Evolutionary conservation across 1,140 invertebrate species (phyloP).

Genomic region (Gyrodactylus bullatarudis): DNA sequence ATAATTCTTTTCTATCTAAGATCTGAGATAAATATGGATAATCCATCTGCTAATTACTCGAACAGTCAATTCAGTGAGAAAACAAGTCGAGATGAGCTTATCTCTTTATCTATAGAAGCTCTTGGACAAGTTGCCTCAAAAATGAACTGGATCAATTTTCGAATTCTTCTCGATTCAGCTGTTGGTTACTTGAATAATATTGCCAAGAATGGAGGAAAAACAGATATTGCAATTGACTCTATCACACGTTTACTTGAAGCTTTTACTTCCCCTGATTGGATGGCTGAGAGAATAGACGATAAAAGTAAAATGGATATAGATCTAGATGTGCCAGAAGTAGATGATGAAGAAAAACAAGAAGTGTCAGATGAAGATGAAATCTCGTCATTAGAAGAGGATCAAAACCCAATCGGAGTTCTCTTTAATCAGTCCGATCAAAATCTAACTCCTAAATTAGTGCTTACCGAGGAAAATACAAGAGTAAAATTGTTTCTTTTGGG

Average conservation of each 20-base stretch:
- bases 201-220: not conserved
- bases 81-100: not conserved
- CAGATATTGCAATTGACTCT: not conserved
- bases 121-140: not conserved
- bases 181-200: not conserved
- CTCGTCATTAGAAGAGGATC: not conserved
- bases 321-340: not conserved
- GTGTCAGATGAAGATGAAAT: not conserved
- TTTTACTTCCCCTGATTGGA: not conserved
- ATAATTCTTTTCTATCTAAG: not conserved
- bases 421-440: not conserved
- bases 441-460: not conserved
- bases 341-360: not conserved
- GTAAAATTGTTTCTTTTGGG: not conserved
- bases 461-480: not conserved
- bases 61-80: not conserved
- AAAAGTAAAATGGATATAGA: not conserved
- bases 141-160: not conserved
- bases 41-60: not conserved
- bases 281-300: not conserved
- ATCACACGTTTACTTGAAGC: not conserved
- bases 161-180: not conserved
- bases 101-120: not conserved
- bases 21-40: not conserved
- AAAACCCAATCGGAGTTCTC: not conserved